Evolutionary conservation across 2,113 vertebrate genomes (phyloP).

Genomic region (Eptesicus fuscus): DNA sequence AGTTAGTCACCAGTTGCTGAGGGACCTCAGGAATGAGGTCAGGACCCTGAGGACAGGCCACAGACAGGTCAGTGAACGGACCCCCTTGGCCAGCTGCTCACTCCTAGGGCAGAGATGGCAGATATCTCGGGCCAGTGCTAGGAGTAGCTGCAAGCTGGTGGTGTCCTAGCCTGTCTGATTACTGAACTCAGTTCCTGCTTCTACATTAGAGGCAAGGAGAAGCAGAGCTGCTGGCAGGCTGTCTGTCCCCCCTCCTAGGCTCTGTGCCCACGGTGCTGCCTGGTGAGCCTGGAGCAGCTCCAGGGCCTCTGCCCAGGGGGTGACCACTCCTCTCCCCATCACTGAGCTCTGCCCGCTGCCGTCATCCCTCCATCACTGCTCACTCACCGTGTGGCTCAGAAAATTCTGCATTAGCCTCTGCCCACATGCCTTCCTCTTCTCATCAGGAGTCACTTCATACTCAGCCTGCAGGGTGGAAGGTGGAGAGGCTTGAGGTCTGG

Average conservation of each 20-base stretch:
- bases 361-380: not conserved
- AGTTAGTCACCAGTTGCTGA: conserved; percentile 86
- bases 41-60: conserved; percentile 84
- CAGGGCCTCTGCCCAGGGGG: conserved; percentile 8
- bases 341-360: not conserved
- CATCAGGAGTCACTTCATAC: conserved; percentile 96
- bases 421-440: conserved; percentile 93
- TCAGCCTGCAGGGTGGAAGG: conserved; percentile 84
- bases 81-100: not conserved
- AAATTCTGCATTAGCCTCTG: conserved; percentile 89
- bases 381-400: conserved; percentile 86
- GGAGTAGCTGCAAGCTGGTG: not conserved
- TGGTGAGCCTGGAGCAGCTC: not conserved
- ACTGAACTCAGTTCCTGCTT: not conserved
- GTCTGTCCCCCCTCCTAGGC: not conserved
- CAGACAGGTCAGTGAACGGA: conserved; percentile 43
- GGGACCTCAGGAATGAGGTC: conserved; percentile 92
- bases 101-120: not conserved
- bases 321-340: conserved; percentile 13
- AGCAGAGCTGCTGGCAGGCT: not conserved
- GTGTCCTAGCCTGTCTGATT: not conserved
- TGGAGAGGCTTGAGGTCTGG: not conserved
- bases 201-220: not conserved
- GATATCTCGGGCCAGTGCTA: not conserved
- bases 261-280: not conserved